Conservation (phyloP, 2,113 vertebrate genomes). For the Rhinopomastus cyanomelas region DNA sequence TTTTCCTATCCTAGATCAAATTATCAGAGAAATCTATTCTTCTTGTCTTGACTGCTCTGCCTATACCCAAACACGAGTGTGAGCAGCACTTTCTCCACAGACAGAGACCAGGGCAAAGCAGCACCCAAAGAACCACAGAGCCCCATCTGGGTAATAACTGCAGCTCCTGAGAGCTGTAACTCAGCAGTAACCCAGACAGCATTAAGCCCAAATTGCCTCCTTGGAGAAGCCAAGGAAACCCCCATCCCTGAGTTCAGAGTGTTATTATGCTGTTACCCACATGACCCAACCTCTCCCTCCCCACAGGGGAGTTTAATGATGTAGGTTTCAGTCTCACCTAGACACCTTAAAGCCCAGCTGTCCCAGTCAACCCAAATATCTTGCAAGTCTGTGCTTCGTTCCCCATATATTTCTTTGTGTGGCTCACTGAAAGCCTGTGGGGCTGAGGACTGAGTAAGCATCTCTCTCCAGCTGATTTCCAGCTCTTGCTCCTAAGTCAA, state of each 20-base stretch:
- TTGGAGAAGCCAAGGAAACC: background rate
- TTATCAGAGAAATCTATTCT: background rate
- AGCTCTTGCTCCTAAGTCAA: background rate
- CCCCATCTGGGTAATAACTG: background rate
- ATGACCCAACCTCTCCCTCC: background rate
- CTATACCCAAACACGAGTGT: background rate
- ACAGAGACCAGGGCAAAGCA: background rate
- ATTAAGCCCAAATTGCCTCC: rapidly evolving
- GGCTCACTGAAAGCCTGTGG: background rate
- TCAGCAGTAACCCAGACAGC: background rate
- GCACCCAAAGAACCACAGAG: background rate
- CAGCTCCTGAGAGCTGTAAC: background rate
- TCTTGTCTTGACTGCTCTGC: background rate
- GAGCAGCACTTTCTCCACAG: background rate
- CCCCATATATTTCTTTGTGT: background rate
- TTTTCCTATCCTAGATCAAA: background rate
- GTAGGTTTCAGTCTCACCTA: background rate
- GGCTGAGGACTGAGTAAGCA: background rate
- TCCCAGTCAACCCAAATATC: background rate
- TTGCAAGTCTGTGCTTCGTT: rapidly evolving
- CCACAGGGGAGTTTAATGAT: background rate
- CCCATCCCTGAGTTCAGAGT: background rate
- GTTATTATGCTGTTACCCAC: background rate
- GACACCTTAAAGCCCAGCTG: background rate
- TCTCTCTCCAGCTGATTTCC: background rate